Base-by-base conservation (phyloP, 2,113 vertebrate species). In the Alligator mississippiensis region DNA sequence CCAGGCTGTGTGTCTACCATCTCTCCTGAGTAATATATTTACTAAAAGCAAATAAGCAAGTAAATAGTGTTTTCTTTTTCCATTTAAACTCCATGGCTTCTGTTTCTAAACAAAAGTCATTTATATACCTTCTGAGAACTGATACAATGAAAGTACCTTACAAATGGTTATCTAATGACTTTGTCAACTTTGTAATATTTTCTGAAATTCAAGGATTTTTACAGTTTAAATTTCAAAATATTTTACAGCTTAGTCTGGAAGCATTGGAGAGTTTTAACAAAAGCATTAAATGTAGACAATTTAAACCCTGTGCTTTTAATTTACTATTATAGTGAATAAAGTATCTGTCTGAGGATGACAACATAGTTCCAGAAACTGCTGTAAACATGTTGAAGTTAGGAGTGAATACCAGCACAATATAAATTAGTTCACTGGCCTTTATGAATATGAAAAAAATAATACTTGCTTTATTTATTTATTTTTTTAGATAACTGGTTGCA, bases 121-220 rank as follows among this genome's bases (percentile, higher is more conserved):
- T 90, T 87, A 92, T 90, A 25, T 93, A 81, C 30, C 64, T 5
- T 58, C 22, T 76, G 21, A 47, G 47, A 47, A 47, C 47, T 47
- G 47, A 47, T 25, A 54, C 57, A 63, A n/a, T 27, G 74, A 77
- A 82, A 30, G 47, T 80, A 77, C 58, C 80, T 63, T 63, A 34
- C 63, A 22, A 76, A 88, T 74, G 8, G 25, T 85, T 94, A 90
- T 87, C 77, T 94, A 83, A 77, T 85, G 60, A 47, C 18, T 72
- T 66, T 86, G 81, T 92, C 83, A 74, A 13, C 54, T 87, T 82
- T 93, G 75, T 66, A 82, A 38, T 72, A 70, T 66, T 30, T 66
- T 18, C 18, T 66, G 9, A 70, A 85, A 89, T 90, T 72, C 18
- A 68, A 84, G 83, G 2, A 57, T 81, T 66, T 60, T 75, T 11